Percentiles rank a stretch among this genome's conserved stretches.
phyloP scores from a whole-genome alignment of 2,797 vertebrate genomes.

The Spea hammondii region DNA sequence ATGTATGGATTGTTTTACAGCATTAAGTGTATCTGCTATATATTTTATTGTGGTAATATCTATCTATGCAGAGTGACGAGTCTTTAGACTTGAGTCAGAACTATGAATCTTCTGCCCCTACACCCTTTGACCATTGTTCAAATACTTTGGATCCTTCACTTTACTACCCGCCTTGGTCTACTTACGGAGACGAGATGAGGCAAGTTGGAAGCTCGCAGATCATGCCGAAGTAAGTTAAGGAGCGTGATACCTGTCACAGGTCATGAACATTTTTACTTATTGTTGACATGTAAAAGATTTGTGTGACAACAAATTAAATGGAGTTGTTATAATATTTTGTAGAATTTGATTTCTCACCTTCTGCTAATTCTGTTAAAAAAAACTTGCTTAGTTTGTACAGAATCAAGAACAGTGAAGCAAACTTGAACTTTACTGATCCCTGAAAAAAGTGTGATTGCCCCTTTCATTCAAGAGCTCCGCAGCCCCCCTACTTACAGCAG shows the following conservation, averaged over 20 bases:
- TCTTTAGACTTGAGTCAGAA: slow-evolving; percentile 63
- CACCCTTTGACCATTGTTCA: slow-evolving; percentile 61
- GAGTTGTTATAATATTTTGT: background rate
- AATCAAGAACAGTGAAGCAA: no score
- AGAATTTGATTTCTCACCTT: background rate
- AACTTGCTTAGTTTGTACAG: no score
- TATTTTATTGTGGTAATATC: background rate
- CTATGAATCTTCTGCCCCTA: slow-evolving; percentile 64
- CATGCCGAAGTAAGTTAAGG: slow-evolving; percentile 74
- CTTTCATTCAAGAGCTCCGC: no score
- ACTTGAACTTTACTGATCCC: no score
- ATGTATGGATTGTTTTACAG: no score
- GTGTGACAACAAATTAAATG: background rate
- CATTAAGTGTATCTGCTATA: no score
- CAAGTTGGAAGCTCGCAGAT: slow-evolving; percentile 67
- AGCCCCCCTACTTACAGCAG: no score
- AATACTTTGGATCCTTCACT: slow-evolving; percentile 62
- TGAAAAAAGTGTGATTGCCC: no score
- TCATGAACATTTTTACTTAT: background rate
- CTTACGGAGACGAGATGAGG: slow-evolving; percentile 72
- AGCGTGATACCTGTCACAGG: background rate
- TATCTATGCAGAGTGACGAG: slow-evolving; percentile 66
- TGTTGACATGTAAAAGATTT: background rate
- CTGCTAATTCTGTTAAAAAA: no score
- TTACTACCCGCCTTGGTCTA: slow-evolving; percentile 74